Evolutionary conservation across 1,140 invertebrate genomes (phyloP).

Genomic region (Euura lappo): DNA sequence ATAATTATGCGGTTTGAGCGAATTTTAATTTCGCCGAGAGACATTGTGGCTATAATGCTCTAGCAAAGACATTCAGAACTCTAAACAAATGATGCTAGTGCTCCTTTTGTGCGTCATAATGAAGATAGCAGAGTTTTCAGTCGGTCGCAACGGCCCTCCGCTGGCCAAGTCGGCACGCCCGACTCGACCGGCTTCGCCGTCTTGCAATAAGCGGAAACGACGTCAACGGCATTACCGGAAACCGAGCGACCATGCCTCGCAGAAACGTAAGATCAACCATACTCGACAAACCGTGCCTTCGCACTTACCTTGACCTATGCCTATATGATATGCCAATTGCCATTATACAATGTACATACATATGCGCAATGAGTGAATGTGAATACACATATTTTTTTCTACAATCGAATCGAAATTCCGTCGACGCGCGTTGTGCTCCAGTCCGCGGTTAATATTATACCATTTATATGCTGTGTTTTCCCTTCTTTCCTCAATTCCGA

Average conservation of each 20-base stretch:
- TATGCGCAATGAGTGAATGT: not conserved
- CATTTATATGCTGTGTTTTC: too few species aligned
- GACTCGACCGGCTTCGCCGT: constrained; percentile 30
- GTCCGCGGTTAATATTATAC: too few species aligned
- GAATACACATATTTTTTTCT: not conserved
- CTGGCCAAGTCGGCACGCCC: constrained; percentile 29
- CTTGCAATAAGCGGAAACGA: constrained; percentile 34
- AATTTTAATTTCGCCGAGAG: constrained; percentile 19
- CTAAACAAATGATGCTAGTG: constrained; percentile 54
- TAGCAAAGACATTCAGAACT: constrained; percentile 10
- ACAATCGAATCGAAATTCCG: too few species aligned
- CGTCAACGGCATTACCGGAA: constrained; percentile 29
- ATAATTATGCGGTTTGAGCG: not conserved
- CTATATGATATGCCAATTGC: not conserved
- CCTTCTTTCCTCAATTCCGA: too few species aligned
- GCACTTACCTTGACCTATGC: not conserved
- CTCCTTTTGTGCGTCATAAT: constrained; percentile 59
- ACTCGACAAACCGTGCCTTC: not conserved
- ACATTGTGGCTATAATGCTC: constrained; percentile 20
- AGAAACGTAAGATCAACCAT: constrained; percentile 39
- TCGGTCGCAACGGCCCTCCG: constrained; percentile 43
- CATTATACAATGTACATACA: not conserved
- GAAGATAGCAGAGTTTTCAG: constrained; percentile 60
- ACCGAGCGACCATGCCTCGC: constrained; percentile 24
- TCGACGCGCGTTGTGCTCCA: too few species aligned